phyloP scores from a whole-genome alignment of 2,888 invertebrate genomes.

The Orthosia gracilis region DNA sequence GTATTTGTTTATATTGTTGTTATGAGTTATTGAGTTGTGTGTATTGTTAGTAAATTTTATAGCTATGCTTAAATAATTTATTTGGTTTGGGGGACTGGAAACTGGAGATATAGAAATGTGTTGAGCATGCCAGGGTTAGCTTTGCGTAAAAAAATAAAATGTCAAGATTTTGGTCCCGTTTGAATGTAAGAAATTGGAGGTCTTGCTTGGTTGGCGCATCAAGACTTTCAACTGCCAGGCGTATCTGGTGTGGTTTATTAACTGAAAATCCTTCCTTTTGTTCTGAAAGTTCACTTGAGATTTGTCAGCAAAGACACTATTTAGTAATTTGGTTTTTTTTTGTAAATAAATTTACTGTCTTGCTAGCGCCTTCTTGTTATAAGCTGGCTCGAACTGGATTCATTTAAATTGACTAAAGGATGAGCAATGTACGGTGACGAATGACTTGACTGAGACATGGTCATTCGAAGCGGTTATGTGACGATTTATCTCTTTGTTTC shows the following conservation, averaged over 20 bases:
- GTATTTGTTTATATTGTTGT: not conserved
- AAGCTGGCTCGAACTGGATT: slow-evolving; percentile 29
- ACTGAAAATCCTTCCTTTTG: too few relatives aligned
- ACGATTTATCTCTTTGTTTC: slow-evolving; percentile 2
- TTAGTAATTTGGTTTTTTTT: too few relatives aligned
- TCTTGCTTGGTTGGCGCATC: too few relatives aligned
- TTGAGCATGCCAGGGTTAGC: too few relatives aligned
- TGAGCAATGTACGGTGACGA: slow-evolving; percentile 11
- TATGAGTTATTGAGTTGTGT: not conserved
- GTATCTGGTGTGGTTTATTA: too few relatives aligned
- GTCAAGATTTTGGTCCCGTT: too few relatives aligned
- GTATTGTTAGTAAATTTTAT: not conserved
- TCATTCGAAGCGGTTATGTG: not conserved
- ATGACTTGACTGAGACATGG: slow-evolving; percentile 1
- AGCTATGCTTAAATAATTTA: slow-evolving; percentile 1
- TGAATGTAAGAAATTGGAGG: too few relatives aligned
- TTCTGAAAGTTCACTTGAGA: too few relatives aligned
- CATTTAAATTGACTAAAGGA: slow-evolving; percentile 12
- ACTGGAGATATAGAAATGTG: too few relatives aligned
- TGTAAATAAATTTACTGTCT: not conserved
- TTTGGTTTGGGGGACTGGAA: not conserved
- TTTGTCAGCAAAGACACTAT: too few relatives aligned
- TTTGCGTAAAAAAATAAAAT: too few relatives aligned
- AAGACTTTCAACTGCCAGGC: too few relatives aligned
- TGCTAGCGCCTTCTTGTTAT: not conserved